These are phyloP conservation scores for Mycalesis mineus DNA, from an alignment of 2,888 invertebrate species.

Conservation along the genomic window DNA sequence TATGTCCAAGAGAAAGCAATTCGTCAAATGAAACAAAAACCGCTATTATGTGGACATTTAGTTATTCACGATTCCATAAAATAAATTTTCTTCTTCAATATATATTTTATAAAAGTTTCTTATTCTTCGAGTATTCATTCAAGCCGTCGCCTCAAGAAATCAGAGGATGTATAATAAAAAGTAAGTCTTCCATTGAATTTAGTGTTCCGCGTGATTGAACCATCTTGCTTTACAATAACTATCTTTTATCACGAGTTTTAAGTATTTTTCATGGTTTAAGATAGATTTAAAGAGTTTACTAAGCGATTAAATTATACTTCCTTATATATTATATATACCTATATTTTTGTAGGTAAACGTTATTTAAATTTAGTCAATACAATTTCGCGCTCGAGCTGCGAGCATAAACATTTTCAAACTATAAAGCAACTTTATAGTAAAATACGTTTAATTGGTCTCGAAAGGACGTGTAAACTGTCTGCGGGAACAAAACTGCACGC, in stretches of 20 bases:
- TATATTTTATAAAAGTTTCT: constrained; percentile 11
- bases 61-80: constrained; percentile 3
- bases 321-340: too few relatives aligned
- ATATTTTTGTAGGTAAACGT: neutral
- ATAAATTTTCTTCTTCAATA: constrained; percentile 10
- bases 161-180: constrained; percentile 18
- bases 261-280: neutral
- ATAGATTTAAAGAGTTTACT: neutral
- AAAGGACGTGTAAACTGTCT: neutral
- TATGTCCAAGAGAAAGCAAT: neutral
- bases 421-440: too few relatives aligned
- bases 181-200: constrained; percentile 26
- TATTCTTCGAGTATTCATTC: constrained; percentile 18
- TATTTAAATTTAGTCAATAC: neutral
- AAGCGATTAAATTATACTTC: neutral
- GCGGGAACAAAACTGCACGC: constrained; percentile 11
- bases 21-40: neutral
- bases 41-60: constrained; percentile 1
- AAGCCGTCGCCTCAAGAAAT: constrained; percentile 19
- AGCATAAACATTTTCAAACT: neutral
- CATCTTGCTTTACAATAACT: constrained; percentile 23
- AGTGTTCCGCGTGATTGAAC: constrained; percentile 23
- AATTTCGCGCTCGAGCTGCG: neutral
- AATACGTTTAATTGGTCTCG: neutral
- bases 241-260: constrained; percentile 8